Evolutionary conservation across 2,888 invertebrate genomes (phyloP).

Genomic region (Calliopum simillimum): DNA sequence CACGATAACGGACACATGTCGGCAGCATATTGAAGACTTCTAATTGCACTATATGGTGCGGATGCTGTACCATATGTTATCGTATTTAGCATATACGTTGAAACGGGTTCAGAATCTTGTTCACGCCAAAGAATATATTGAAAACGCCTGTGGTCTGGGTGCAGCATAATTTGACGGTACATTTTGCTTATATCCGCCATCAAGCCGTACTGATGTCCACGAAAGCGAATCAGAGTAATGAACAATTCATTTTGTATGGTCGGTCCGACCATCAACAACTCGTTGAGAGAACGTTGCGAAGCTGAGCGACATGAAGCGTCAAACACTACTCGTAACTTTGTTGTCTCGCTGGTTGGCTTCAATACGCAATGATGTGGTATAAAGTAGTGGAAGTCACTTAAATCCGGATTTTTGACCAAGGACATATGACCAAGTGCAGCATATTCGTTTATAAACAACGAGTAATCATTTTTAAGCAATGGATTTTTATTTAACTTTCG

Average conservation of each 20-base stretch:
- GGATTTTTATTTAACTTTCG: neutral
- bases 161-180: neutral
- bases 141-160: neutral
- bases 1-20: slow-evolving; percentile 32
- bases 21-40: slow-evolving; percentile 33
- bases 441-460: neutral
- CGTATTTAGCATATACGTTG: neutral
- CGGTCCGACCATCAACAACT: neutral
- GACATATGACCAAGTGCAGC: neutral
- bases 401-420: neutral
- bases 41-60: slow-evolving; percentile 40
- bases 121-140: neutral
- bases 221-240: neutral
- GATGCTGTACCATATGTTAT: slow-evolving; percentile 34
- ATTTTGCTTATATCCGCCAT: neutral
- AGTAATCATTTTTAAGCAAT: neutral
- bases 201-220: neutral
- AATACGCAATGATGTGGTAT: slow-evolving; percentile 6
- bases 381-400: neutral
- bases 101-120: neutral
- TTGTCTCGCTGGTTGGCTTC: neutral
- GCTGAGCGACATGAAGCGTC: neutral
- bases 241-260: neutral
- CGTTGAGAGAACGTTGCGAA: neutral
- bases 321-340: slow-evolving; percentile 5